A percentile compares a stretch with the other conserved stretches of the same genome.
Conservation (phyloP, 2,113 vertebrate species). For the Fregata magnificens region DNA sequence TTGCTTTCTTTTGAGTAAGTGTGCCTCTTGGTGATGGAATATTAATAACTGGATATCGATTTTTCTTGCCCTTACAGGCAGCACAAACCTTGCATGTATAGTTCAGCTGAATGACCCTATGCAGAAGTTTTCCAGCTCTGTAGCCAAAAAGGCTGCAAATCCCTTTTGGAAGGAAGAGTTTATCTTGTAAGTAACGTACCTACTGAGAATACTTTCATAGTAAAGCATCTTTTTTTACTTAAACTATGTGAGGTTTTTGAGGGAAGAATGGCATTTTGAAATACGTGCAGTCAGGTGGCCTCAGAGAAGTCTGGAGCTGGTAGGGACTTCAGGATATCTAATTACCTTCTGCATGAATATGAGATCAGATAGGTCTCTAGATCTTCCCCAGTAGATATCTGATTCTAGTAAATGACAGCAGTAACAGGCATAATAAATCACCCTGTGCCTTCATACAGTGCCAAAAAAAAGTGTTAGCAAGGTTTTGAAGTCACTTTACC, state of each 20-base stretch:
- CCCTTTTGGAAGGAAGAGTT: slow-evolving; percentile 91
- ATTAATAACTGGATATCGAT: neutral
- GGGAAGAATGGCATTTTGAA: neutral
- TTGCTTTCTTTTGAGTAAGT: neutral
- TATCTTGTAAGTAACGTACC: slow-evolving; percentile 84
- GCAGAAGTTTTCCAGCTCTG: slow-evolving; percentile 83
- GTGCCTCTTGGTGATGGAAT: neutral
- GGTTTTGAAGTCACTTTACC: neutral
- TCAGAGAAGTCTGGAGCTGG: neutral
- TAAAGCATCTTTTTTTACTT: neutral
- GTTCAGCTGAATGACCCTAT: slow-evolving; percentile 86
- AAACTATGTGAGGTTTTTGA: neutral
- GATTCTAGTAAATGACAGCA: neutral
- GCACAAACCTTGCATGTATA: slow-evolving; percentile 74
- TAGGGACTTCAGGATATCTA: neutral
- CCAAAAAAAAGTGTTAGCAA: neutral
- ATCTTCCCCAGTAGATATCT: neutral
- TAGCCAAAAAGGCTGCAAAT: slow-evolving; percentile 69
- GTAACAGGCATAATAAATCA: neutral
- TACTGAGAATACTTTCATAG: neutral
- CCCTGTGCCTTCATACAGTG: neutral
- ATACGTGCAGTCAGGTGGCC: neutral
- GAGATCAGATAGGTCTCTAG: neutral
- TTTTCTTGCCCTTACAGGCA: slow-evolving; percentile 68
- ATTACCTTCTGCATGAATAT: neutral